A percentile compares a stretch with the other conserved stretches of the same genome.
phyloP scores from a whole-genome alignment of 2,113 vertebrate species.

The Chlorodrepanis virens region DNA sequence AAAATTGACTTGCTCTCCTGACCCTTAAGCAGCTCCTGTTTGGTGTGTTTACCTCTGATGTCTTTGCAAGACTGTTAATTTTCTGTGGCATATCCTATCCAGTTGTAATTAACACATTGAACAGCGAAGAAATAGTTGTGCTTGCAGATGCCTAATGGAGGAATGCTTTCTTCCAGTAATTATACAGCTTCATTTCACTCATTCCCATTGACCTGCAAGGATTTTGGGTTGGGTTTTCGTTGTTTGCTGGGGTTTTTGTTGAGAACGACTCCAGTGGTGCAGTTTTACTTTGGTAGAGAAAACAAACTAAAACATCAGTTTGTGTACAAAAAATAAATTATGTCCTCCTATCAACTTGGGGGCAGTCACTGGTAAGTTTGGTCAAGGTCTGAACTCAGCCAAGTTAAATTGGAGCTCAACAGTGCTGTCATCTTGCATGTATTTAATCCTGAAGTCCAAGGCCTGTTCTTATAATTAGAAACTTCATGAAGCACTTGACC shows the following conservation, averaged over 20 bases:
- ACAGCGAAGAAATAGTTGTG: constrained; percentile 58
- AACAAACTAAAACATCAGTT: not conserved
- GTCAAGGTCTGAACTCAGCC: not conserved
- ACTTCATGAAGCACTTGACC: constrained; percentile 49
- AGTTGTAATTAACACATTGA: constrained; percentile 81
- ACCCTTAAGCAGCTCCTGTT: constrained; percentile 73
- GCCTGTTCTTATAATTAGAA: constrained; percentile 58
- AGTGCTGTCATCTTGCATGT: not conserved
- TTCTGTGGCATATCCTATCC: constrained; percentile 76
- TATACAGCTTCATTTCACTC: constrained; percentile 45
- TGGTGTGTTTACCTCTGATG: constrained; percentile 78
- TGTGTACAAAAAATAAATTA: not conserved
- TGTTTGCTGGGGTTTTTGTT: not conserved
- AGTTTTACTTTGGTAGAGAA: not conserved
- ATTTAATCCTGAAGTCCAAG: constrained; percentile 16
- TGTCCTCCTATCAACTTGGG: not conserved
- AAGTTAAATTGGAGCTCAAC: constrained; percentile 26
- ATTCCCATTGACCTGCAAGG: constrained; percentile 49
- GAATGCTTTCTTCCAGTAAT: constrained; percentile 67
- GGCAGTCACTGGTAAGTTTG: not conserved
- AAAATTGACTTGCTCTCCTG: constrained; percentile 79
- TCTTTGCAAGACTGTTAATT: constrained; percentile 78
- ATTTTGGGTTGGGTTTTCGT: not conserved
- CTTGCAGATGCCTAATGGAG: constrained; percentile 72
- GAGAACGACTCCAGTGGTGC: not conserved